Conservation (phyloP, 1,140 invertebrate genomes). For the Harpegnathos saltator region DNA sequence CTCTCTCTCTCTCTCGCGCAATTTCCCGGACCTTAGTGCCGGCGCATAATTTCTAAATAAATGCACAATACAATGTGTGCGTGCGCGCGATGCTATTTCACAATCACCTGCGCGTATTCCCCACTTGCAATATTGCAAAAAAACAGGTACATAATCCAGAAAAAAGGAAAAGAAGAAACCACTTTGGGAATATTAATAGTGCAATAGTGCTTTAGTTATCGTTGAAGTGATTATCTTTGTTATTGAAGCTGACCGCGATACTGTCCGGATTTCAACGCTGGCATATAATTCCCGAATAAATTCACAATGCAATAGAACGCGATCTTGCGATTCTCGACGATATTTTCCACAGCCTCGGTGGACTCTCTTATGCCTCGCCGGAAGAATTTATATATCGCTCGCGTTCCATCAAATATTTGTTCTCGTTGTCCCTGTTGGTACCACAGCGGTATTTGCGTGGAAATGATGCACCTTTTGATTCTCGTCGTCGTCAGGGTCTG, state of each 20-base stretch:
- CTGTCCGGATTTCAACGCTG: not conserved
- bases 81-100: too few relatives aligned
- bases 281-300: not conserved
- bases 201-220: too few relatives aligned
- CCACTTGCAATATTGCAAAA: too few relatives aligned
- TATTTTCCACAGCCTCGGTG: not conserved
- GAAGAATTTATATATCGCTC: constrained; percentile 38
- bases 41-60: too few relatives aligned
- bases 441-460: constrained; percentile 44
- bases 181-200: not conserved
- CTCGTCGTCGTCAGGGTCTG: constrained; percentile 2
- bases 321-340: constrained; percentile 3
- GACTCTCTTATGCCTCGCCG: not conserved
- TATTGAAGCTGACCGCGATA: not conserved
- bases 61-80: too few relatives aligned
- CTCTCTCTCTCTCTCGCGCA: too few relatives aligned
- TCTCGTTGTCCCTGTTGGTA: constrained; percentile 41
- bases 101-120: too few relatives aligned
- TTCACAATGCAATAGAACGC: not conserved
- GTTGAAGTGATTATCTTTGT: too few relatives aligned
- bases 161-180: not conserved
- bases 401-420: constrained; percentile 54
- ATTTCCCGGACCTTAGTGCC: too few relatives aligned
- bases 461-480: constrained; percentile 55
- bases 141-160: too few relatives aligned